These are phyloP conservation scores for Silurus meridionalis DNA, from an alignment of 2,113 vertebrate genomes.

Conservation along the genomic window DNA sequence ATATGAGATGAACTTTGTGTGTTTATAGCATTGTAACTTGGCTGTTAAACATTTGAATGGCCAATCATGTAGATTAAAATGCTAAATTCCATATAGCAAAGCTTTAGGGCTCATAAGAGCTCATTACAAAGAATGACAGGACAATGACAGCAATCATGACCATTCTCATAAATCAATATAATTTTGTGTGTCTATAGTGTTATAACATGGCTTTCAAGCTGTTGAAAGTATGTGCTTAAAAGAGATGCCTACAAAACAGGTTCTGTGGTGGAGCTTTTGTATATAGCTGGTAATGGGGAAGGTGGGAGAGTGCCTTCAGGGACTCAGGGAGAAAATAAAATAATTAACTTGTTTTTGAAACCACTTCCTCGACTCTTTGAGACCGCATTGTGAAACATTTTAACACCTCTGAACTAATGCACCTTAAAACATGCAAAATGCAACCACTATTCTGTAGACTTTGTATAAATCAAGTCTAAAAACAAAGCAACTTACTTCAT, in stretches of 20 bases:
- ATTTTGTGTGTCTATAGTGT: not conserved
- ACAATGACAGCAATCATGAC: not conserved
- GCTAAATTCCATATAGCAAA: not conserved
- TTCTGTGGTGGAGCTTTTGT: not conserved
- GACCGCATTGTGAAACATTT: not conserved
- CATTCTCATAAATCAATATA: not conserved
- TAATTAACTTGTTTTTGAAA: not conserved
- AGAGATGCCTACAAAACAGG: not conserved
- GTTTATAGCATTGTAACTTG: not conserved
- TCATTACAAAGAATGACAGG: slow-evolving; percentile 3
- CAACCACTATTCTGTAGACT: not conserved
- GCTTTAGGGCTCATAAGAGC: not conserved
- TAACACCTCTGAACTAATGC: not conserved
- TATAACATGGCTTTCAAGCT: not conserved
- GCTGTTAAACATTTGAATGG: not conserved
- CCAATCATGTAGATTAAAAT: not conserved
- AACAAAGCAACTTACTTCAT: not conserved
- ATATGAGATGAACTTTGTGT: not conserved
- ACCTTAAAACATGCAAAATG: not conserved
- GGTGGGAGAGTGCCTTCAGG: not conserved
- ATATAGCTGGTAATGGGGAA: not conserved
- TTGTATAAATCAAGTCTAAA: not conserved
- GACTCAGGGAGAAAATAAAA: not conserved
- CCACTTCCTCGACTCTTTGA: not conserved
- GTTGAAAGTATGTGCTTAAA: not conserved